Base-by-base conservation (phyloP, 2,797 vertebrate species). In the Gila robusta region DNA sequence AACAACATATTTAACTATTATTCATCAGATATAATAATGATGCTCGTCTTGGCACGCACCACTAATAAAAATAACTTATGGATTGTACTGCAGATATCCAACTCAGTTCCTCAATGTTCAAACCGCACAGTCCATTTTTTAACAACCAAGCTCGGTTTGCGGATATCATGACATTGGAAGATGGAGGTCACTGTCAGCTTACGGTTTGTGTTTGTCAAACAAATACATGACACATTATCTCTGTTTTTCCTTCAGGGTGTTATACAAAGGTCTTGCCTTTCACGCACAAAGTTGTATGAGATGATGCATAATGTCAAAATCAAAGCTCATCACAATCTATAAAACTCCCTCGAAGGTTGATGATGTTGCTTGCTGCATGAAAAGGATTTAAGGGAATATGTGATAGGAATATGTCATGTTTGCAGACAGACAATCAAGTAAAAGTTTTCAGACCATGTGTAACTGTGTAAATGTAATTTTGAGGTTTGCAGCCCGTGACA, bases 401-500 rank as follows among this genome's bases (percentile, higher is more conserved):
- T 73, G 54, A 73, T 17, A 44, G 52, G 23, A 66, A 39, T 64
- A 23, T n/a, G 59, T 39, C 14, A 19, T 35, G 56, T 66, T 72
- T 59, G 67, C 52, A 47, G 7, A 47, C 37, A 62, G 17, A 35
- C 28, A 74, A 37, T 74, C 5, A 49, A 83, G 39, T 41, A 2
- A 47, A 76, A 69, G 8, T 9, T 11, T 39, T 39, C 2, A 52
- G 32, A 37, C 47, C 12, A 26, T 87, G 32, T 32, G 39, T 73
- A 85, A 85, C n/a, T 32, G 56, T 32, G 39, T 37, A 35, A 80
- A 80, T 62, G 26, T 81, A 49, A 81, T 87, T 71, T 84, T 47
- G 16, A 44, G 9, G n/a, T 84, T 66, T 76, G 71, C 11, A 83
- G 79, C 59, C 79, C 4, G 41, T 77, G 70, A 73, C 70, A 87